A percentile compares a stretch with the other conserved stretches of the same genome.
phyloP scores from a whole-genome alignment of 2,888 invertebrate species.

The Drosophila affinis region DNA sequence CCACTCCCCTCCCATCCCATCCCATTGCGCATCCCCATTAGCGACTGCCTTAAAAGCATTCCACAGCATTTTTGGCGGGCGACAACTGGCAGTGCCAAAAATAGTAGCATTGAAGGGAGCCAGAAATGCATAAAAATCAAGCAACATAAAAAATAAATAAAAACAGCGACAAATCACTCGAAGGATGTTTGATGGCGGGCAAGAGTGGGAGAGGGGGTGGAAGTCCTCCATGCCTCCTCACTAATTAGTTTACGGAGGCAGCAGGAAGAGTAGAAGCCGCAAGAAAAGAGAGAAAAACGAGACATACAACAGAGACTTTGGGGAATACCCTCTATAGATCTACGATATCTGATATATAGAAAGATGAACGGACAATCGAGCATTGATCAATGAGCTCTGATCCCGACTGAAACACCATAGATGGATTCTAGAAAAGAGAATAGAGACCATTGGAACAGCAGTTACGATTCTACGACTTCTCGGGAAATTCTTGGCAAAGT shows the following conservation, averaged over 20 bases:
- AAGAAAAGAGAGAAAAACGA: conserved; percentile 1
- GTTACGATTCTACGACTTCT: too few relatives aligned
- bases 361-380: too few relatives aligned
- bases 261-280: not conserved
- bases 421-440: too few relatives aligned
- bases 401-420: too few relatives aligned
- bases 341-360: too few relatives aligned
- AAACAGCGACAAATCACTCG: conserved; percentile 26
- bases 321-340: not conserved
- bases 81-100: conserved; percentile 56
- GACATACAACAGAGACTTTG: too few relatives aligned
- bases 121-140: conserved; percentile 52
- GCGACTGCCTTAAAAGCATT: conserved; percentile 10
- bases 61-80: conserved; percentile 33
- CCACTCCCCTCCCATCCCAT: conserved; percentile 29
- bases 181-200: conserved; percentile 6
- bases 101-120: conserved; percentile 31
- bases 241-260: conserved; percentile 12
- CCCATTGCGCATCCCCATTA: not conserved
- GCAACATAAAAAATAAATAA: conserved; percentile 10
- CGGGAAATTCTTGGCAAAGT: too few relatives aligned
- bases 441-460: too few relatives aligned
- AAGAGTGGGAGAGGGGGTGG: not conserved
- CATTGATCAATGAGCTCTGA: too few relatives aligned
- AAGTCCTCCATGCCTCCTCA: not conserved